Evolutionary conservation across 1,140 invertebrate species (phyloP).

Genomic region (Leptonema lineaticorne): DNA sequence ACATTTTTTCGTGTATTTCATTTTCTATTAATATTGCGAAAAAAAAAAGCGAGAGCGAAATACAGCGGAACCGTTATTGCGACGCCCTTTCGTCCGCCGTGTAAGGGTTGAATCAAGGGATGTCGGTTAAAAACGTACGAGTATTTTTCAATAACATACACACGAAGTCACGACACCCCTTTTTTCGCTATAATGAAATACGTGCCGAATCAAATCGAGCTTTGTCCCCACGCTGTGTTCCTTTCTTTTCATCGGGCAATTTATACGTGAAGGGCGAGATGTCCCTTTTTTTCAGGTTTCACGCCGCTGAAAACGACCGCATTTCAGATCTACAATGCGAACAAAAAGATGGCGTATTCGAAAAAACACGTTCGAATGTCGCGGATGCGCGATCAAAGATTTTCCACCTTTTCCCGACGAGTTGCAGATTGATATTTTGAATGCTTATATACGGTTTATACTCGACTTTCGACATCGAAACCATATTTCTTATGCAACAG

Average conservation of each 20-base stretch:
- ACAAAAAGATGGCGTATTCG: background rate
- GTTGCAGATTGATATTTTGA: too few relatives aligned
- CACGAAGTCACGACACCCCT: background rate
- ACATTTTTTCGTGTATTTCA: too few relatives aligned
- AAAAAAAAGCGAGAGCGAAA: too few relatives aligned
- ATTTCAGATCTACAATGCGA: background rate
- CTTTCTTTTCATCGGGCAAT: background rate
- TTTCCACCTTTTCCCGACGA: too few relatives aligned
- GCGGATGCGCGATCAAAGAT: background rate
- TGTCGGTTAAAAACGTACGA: too few relatives aligned
- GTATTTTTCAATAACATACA: background rate
- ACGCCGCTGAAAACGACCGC: background rate
- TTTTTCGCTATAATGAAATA: background rate
- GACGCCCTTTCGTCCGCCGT: too few relatives aligned
- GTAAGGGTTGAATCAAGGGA: too few relatives aligned
- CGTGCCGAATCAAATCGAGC: conserved; percentile 9
- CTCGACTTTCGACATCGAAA: too few relatives aligned
- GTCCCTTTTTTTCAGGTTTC: background rate
- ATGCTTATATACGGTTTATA: too few relatives aligned
- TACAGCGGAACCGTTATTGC: too few relatives aligned
- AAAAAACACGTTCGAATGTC: background rate
- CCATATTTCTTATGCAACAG: too few relatives aligned
- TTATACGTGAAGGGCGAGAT: conserved; percentile 15
- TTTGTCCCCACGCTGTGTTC: background rate
- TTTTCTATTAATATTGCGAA: too few relatives aligned